Evolutionary conservation across 2,113 vertebrate genomes (phyloP).

Genomic region (Ictidomys tridecemlineatus): DNA sequence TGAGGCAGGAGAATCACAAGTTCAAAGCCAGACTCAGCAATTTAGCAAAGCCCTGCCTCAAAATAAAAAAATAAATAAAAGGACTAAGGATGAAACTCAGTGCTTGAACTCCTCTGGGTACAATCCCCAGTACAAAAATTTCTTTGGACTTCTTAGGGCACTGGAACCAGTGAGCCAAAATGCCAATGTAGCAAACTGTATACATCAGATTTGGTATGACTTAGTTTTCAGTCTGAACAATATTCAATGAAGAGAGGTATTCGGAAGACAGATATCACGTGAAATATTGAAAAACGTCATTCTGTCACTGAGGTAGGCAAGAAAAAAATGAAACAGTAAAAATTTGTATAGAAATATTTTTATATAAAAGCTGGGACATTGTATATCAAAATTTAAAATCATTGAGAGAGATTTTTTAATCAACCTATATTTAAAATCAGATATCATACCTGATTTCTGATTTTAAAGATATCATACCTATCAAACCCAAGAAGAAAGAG

Average conservation of each 20-base stretch:
- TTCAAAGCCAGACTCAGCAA: too few species aligned
- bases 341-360: conserved; percentile 6
- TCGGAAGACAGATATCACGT: not conserved
- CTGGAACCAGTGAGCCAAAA: not conserved
- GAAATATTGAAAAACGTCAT: conserved; percentile 39
- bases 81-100: too few species aligned
- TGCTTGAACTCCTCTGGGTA: too few species aligned
- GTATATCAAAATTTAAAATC: not conserved
- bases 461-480: too few species aligned
- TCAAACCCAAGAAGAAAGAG: not conserved
- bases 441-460: too few species aligned
- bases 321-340: not conserved
- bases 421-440: not conserved
- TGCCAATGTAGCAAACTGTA: not conserved
- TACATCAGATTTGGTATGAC: not conserved
- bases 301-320: not conserved
- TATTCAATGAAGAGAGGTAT: conserved; percentile 8
- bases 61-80: too few species aligned
- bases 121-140: not conserved
- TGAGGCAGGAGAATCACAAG: too few species aligned
- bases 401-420: not conserved
- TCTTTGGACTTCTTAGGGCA: not conserved
- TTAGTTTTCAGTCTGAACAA: conserved; percentile 20
- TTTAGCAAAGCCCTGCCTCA: too few species aligned
- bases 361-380: too few species aligned